phyloP scores from a whole-genome alignment of 2,113 vertebrate species.

The Ploceus nigricollis region DNA sequence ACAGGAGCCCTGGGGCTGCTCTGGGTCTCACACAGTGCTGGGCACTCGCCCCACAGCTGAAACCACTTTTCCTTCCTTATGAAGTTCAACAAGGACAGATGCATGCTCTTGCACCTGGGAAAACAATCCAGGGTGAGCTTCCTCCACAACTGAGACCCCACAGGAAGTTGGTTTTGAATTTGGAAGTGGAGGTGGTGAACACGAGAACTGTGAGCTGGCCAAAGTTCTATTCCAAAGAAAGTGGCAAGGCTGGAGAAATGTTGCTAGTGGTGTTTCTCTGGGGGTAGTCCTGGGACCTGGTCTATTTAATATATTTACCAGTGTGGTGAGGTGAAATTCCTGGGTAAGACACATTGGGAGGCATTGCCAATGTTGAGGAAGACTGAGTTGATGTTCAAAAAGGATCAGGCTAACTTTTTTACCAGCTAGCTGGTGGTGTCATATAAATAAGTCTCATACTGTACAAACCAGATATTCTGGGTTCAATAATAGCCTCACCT shows the following conservation, averaged over 20 bases:
- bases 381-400: background rate
- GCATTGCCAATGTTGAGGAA: background rate
- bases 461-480: background rate
- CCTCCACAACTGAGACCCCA: background rate
- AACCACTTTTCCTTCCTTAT: background rate
- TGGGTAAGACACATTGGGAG: background rate
- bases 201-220: background rate
- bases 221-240: background rate
- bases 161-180: background rate
- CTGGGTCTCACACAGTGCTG: background rate
- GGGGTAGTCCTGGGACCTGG: background rate
- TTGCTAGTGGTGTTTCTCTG: background rate
- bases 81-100: too few species aligned
- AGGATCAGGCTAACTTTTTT: background rate
- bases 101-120: background rate
- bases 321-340: background rate
- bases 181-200: background rate
- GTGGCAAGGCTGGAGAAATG: background rate
- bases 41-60: background rate
- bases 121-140: background rate
- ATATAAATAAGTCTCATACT: background rate
- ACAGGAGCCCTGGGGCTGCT: background rate
- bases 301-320: background rate
- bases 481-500: background rate
- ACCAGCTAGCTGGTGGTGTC: background rate